Evolutionary conservation across 2,113 vertebrate genomes (phyloP), one percentile per base, ranked within the genome.

Genomic region (Vicugna pacos): DNA sequence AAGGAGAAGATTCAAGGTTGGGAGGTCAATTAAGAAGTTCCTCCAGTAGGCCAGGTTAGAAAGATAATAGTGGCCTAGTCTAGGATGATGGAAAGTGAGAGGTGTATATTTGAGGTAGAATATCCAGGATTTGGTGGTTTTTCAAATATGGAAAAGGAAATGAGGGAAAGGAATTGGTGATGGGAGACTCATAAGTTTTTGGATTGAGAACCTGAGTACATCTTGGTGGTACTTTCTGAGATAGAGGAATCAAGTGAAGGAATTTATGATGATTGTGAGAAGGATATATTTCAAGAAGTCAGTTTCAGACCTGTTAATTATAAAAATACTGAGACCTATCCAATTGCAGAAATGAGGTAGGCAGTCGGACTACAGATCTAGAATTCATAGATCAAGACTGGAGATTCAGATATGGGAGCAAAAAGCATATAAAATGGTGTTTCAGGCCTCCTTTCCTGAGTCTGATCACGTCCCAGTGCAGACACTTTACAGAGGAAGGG

Each of bases 401-500:
- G 14, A 89, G 54, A 89, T 70, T 75, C 9, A 80, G 48, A 91
- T 65, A 72, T 42, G 79, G 50, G 62, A 94, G 77, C 32, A 79
- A 50, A 58, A 52, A 84, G 24, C 50, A 65, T 11, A 80, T 62
- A 80, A 96, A 91, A 76, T 65, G 26, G 32, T 84, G 56, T 42
- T 91, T 26, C 62, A 80, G 22, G 50, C 9, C 35, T 83, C 77
- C 16, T 89, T 76, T 76, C 46, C 77, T 30, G 10, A 88, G 65
- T 62, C 75, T 88, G 75, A n/a, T 77, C 46, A 81, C 10, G 4
- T 72, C 20, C 65, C 65, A 88, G 54, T 81, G 54, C n/a, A 88
- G 64, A 52, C 42, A 88, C 42, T 26, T 81, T 73, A 88, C 69
- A 97, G 92, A 96, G 93, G 81, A 96, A 95, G 38, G 84, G 54